Evolutionary conservation across 2,113 vertebrate genomes (phyloP).

Genomic region (Megaceryle maxima): DNA sequence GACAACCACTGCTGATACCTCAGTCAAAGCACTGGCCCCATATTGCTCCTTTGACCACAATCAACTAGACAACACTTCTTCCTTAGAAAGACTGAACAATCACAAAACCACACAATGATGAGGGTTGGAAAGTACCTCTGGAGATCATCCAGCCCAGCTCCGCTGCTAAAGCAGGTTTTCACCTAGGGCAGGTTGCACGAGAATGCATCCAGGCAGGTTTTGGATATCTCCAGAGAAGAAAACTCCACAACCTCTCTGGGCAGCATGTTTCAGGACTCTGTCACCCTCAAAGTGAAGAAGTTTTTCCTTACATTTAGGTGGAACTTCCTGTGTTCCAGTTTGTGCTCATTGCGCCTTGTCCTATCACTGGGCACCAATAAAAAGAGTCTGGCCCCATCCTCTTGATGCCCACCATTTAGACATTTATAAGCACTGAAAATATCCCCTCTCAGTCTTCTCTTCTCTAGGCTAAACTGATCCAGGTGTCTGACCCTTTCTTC

Average conservation of each 20-base stretch:
- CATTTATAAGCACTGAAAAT: too few species aligned
- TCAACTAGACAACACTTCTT: accelerated
- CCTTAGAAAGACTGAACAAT: background rate
- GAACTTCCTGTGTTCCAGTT: too few species aligned
- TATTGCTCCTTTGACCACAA: background rate
- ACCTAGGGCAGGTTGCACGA: background rate
- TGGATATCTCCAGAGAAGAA: background rate
- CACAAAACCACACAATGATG: background rate
- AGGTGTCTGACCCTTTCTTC: too few species aligned
- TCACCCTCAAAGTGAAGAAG: background rate
- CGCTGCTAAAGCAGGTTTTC: background rate
- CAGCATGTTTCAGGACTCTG: background rate
- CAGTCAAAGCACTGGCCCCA: background rate
- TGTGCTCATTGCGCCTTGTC: too few species aligned
- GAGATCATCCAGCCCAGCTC: too few species aligned
- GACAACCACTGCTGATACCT: background rate
- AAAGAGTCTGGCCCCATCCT: too few species aligned
- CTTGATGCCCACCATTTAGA: too few species aligned
- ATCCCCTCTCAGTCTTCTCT: too few species aligned
- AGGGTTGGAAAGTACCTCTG: too few species aligned
- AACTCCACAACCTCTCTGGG: background rate
- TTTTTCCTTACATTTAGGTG: too few species aligned
- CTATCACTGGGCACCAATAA: too few species aligned
- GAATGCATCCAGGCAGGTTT: background rate
- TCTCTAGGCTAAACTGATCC: too few species aligned